Percentiles rank a stretch among this genome's conserved stretches.
phyloP scores from a whole-genome alignment of 92 coral and sea anemone genomes.

The Blastomussa wellsi region DNA sequence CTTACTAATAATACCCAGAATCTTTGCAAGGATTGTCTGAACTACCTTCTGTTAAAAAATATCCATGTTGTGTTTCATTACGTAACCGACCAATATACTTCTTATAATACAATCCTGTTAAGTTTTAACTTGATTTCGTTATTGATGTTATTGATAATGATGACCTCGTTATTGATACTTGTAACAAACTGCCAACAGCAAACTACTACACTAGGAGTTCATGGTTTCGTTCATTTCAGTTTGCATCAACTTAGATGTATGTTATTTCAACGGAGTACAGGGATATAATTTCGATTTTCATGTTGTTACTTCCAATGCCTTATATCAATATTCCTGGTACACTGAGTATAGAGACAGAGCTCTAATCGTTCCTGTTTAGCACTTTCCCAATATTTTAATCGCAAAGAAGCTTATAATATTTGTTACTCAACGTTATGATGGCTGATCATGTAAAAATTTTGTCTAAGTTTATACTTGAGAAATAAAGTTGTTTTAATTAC shows the following conservation, averaged over 20 bases:
- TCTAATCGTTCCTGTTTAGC: constrained; percentile 26
- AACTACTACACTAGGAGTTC: constrained; percentile 15
- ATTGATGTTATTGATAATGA: constrained; percentile 27
- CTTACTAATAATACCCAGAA: constrained; percentile 12
- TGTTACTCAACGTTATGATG: constrained; percentile 24
- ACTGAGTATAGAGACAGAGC: constrained; percentile 9
- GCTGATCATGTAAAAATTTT: constrained; percentile 19
- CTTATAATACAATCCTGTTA: constrained; percentile 25
- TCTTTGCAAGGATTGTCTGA: constrained; percentile 20
- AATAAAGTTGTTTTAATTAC: constrained; percentile 7
- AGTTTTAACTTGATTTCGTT: constrained; percentile 26
- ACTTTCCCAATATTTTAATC: constrained; percentile 15
- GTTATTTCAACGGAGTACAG: constrained; percentile 17
- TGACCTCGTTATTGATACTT: constrained; percentile 13
- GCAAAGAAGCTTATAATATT: constrained; percentile 23
- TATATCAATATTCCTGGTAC: constrained; percentile 22
- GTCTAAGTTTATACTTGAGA: constrained; percentile 18
- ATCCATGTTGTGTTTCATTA: constrained; percentile 23
- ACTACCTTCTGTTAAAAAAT: constrained; percentile 18
- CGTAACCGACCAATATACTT: constrained; percentile 6
- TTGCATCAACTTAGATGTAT: constrained; percentile 10
- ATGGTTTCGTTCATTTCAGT: constrained; percentile 17
- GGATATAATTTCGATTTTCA: constrained; percentile 8
- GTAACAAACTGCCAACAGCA: no score
- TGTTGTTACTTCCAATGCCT: constrained; percentile 8